Evolutionary conservation across 2,113 vertebrate species (phyloP), one percentile per base, ranked within the genome.

Genomic region (Sterna hirundo): DNA sequence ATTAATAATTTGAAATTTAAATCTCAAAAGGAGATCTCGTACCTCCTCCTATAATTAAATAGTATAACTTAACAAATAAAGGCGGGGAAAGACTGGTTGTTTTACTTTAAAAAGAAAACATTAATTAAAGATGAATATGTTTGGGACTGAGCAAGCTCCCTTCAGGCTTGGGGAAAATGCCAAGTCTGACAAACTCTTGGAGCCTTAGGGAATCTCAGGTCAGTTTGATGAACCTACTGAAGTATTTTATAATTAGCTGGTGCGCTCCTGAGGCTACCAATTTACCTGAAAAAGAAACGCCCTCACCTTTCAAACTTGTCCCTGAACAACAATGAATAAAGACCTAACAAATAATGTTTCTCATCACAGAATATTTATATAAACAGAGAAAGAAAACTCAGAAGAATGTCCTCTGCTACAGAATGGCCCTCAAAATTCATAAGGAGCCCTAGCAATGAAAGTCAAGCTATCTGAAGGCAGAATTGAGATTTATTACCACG

Each of bases 221-320:
- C 68, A 97, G 83, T 90, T 76, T 96, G 90, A 96, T 81, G 71
- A 90, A 97, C 82, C 23, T 88, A 44, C 47, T 94, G 46, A 96
- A 96, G 71, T 91, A 95, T 91, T 97, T 97, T 91, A 51, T 86
- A 96, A 97, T 97, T 96, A 97, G 23, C 46, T 57, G 93, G 42
- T 26, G 65, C 65, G 44, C 75, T 97, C 72, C 83, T 36, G 89
- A 95, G 65, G 27, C 88, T 97, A 90, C 69, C 78, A 55, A 95
- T 94, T 96, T 32, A 90, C 75, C 83, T 93, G 61, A 57, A 90
- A 95, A 94, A 94, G 25, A 94, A 95, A 83, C 38, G 66, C 72
- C 15, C 34, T 91, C 61, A 89, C 62, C 68, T 60, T 92, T 79
- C 49, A 89, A 95, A 83, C 47, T 62, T 93, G 36, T 84, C 93